These are phyloP conservation scores for Archaeoteleia sp. DNA, from an alignment of 2,888 invertebrate species.

Conservation along the genomic window DNA sequence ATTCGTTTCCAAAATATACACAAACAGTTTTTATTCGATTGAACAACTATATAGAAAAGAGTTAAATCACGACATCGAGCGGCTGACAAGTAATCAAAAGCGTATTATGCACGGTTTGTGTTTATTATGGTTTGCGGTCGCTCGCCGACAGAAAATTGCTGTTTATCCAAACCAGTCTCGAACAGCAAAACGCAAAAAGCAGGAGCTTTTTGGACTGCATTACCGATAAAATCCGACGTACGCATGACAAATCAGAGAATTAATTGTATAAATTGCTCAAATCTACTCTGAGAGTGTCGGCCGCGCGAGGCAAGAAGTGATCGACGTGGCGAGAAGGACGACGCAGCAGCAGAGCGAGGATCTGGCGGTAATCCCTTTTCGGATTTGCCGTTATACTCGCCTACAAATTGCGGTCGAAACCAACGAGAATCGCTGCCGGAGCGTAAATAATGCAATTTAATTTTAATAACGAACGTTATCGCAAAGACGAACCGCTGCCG, in stretches of 20 bases:
- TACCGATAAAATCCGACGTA: constrained; percentile 66
- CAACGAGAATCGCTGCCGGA: constrained; percentile 63
- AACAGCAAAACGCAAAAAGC: constrained; percentile 24
- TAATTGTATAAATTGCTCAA: constrained; percentile 68
- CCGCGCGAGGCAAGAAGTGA: constrained; percentile 13
- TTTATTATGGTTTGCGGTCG: constrained; percentile 26
- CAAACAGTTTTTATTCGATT: constrained; percentile 4
- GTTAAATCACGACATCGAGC: constrained; percentile 37
- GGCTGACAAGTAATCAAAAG: constrained; percentile 42
- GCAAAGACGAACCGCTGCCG: constrained; percentile 30
- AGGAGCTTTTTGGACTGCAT: constrained; percentile 53
- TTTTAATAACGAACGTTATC: constrained; percentile 63
- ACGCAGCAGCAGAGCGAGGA: neutral
- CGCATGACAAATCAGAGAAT: constrained; percentile 69
- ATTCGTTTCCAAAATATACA: no score
- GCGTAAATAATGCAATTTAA: constrained; percentile 70
- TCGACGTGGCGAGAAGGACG: constrained; percentile 6
- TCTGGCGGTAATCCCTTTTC: constrained; percentile 56
- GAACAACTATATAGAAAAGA: constrained; percentile 11
- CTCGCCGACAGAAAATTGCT: constrained; percentile 17
- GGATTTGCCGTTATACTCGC: constrained; percentile 58
- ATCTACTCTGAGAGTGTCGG: constrained; percentile 14
- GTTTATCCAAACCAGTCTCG: constrained; percentile 5
- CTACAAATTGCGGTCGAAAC: constrained; percentile 66
- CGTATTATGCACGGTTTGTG: constrained; percentile 29